These are phyloP conservation scores for Drosophila bocki DNA, from an alignment of 1,140 invertebrate genomes.

Conservation along the genomic window DNA sequence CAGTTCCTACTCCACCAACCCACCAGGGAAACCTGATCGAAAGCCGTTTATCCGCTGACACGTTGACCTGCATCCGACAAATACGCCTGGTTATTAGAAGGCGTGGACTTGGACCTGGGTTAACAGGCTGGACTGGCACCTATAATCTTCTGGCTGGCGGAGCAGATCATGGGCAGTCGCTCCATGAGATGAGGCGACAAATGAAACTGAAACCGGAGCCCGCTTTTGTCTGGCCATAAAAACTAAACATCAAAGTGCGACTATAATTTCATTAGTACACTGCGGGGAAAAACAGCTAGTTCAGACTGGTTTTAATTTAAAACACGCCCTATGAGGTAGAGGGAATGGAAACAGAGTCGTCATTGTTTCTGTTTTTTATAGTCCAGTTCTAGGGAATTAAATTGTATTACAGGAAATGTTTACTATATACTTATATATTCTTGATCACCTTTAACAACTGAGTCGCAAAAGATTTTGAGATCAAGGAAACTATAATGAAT, in stretches of 20 bases:
- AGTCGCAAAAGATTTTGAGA: not conserved
- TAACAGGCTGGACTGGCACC: conserved; percentile 11
- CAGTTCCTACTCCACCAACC: conserved; percentile 10
- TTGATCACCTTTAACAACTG: not conserved
- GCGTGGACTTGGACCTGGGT: conserved; percentile 29
- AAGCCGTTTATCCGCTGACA: conserved; percentile 36
- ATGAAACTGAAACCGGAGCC: conserved; percentile 14
- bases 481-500: not conserved
- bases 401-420: not conserved
- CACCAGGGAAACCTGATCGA: conserved; percentile 11
- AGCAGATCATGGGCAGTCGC: conserved; percentile 4
- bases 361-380: not conserved
- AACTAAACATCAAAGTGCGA: conserved; percentile 13
- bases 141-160: conserved; percentile 22
- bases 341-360: too few relatives aligned
- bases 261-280: conserved; percentile 12
- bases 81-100: conserved; percentile 3
- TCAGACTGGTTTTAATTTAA: not conserved
- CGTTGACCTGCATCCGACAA: conserved; percentile 32
- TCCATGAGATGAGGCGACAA: conserved; percentile 12
- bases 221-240: conserved; percentile 14
- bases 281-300: not conserved
- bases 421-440: not conserved
- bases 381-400: not conserved
- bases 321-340: not conserved